These are phyloP conservation scores for Ornithoptera priamus DNA, from an alignment of 2,888 invertebrate species.

Conservation along the genomic window DNA sequence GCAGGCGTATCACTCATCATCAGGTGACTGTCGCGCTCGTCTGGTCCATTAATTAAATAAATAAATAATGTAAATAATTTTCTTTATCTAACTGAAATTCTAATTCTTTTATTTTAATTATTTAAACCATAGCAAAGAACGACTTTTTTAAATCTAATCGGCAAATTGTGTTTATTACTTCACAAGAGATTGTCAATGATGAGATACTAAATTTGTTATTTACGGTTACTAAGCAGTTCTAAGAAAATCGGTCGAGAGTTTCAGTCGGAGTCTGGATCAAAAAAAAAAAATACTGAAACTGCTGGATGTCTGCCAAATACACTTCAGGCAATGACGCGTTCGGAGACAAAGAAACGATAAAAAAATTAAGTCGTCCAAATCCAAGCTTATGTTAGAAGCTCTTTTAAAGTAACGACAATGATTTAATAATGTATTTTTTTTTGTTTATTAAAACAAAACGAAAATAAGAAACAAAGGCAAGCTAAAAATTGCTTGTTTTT, in stretches of 20 bases:
- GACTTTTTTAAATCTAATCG: neutral
- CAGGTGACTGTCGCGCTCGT: no score
- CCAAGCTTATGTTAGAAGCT: neutral
- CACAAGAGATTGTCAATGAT: neutral
- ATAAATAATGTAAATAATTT: no score
- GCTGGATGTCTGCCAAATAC: slow-evolving; percentile 22
- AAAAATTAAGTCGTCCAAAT: slow-evolving; percentile 2
- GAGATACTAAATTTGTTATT: neutral
- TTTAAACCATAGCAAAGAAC: neutral
- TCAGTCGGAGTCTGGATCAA: slow-evolving; percentile 5
- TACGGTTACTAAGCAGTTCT: slow-evolving; percentile 12
- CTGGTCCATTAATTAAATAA: no score
- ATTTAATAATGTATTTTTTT: neutral
- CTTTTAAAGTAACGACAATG: neutral
- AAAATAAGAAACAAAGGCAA: no score
- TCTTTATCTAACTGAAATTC: no score
- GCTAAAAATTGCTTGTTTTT: no score
- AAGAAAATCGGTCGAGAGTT: slow-evolving; percentile 14
- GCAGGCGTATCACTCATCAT: no score
- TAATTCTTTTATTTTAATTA: no score
- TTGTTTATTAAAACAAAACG: neutral
- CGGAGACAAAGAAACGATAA: slow-evolving; percentile 12
- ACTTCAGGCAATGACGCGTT: neutral
- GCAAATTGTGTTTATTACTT: neutral
- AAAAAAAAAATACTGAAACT: slow-evolving; percentile 12